A percentile compares a stretch with the other conserved stretches of the same genome.
Evolutionary conservation across 2,797 vertebrate species (phyloP).

Genomic region (Artibeus lituratus): DNA sequence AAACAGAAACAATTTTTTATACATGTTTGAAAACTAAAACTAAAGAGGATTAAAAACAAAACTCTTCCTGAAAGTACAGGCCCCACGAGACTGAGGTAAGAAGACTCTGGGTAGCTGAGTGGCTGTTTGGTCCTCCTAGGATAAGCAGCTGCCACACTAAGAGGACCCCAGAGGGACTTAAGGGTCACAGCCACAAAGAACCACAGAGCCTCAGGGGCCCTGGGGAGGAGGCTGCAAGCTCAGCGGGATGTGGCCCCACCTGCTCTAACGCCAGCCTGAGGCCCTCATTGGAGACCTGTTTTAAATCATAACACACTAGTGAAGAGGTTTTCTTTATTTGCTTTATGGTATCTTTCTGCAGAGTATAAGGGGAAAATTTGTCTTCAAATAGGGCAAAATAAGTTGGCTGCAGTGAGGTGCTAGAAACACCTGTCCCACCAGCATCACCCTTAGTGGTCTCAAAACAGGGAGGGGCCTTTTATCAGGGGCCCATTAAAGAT

Average conservation of each 20-base stretch:
- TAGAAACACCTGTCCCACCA: neutral
- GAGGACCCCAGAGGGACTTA: neutral
- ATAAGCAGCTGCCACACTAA: slow-evolving; percentile 45
- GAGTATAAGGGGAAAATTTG: neutral
- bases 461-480: neutral
- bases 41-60: neutral
- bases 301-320: neutral
- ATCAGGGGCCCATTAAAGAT: neutral
- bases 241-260: neutral
- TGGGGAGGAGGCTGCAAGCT: neutral
- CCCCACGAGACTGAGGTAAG: neutral
- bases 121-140: neutral
- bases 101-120: neutral
- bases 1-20: neutral
- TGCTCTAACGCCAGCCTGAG: neutral
- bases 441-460: neutral
- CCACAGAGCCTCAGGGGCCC: neutral
- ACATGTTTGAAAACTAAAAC: slow-evolving; percentile 26
- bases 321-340: neutral
- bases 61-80: slow-evolving; percentile 32
- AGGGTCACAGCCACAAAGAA: slow-evolving; percentile 23
- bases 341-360: neutral
- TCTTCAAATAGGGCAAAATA: neutral
- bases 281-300: neutral
- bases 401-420: neutral